Evolutionary conservation across 1,140 invertebrate genomes (phyloP), one percentile per base, ranked within the genome.

Genomic region (Euwallacea fornicatus): DNA sequence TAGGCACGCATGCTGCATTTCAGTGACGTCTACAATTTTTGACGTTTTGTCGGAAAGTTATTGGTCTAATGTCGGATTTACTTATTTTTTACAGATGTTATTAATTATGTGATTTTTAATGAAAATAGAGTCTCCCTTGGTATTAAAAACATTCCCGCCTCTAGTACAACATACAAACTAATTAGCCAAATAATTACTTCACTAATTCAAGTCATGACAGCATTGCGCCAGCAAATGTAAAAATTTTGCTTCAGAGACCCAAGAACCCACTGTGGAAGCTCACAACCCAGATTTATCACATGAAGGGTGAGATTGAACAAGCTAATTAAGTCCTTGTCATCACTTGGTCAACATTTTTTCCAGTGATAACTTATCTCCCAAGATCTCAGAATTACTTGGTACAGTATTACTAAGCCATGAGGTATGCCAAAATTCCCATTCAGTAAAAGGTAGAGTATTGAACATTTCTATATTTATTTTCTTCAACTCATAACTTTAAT

Each of bases 101-200:
- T 42, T 66, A 72, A 72, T 72, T 64, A 72, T 72, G 70, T 72
- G 70, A 66, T 71, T 72, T 63, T 65, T 61, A 72, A 72, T 16
- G 44, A 42, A 65, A 72, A 43, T 59, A 61, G 15, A 7, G 11
- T n/a, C 10, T n/a, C 8, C 66, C 42, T 66, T 62, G 11, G 11
- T 11, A 54, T 67, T 60, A 60, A 42, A 66, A 42, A 72, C 70
- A 72, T 72, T 72, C 70, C 63, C 55, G 55, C 41, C 16, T 15
- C 10, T 11, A 72, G 65, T 72, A 67, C 65, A 72, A 72, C 44
- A 66, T 13, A 47, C 60, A 54, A 72, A 72, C 10, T 71, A 56
- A 13, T 56, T 16, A 56, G 8, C 16, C 10, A 15, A 13, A 63
- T 13, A 63, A 15, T 13, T 15, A 46, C 42, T 63, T 44, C 41